These are phyloP conservation scores for Pachyseris speciosa DNA, from an alignment of 64 coral and sea anemone species.

Conservation along the genomic window DNA sequence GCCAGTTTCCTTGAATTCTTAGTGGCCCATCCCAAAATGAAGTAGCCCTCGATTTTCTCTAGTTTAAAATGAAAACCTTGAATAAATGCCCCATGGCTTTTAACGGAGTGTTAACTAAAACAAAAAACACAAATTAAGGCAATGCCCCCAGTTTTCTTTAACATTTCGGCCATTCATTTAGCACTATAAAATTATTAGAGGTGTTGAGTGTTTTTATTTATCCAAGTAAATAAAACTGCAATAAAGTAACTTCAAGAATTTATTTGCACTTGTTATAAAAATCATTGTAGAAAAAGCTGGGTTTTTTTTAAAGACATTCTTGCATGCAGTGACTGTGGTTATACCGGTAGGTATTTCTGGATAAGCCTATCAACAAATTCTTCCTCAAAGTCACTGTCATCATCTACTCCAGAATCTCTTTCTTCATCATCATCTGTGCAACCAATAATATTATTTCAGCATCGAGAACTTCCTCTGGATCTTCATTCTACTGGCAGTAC, in stretches of 20 bases:
- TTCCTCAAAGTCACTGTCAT: no score
- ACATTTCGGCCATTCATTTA: background rate
- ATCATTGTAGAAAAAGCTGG: background rate
- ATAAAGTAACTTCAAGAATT: constrained; percentile 1
- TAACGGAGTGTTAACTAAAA: background rate
- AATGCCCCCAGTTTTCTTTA: background rate
- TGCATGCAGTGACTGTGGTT: no score
- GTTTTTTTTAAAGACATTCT: no score
- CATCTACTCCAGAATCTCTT: no score
- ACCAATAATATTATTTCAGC: no score
- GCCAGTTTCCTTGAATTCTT: constrained; percentile 32
- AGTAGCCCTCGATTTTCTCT: background rate
- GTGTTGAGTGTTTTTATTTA: background rate
- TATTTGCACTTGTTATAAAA: background rate
- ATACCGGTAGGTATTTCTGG: no score
- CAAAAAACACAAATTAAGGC: background rate
- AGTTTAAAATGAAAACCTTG: constrained; percentile 17
- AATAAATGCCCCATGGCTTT: background rate
- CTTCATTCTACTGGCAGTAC: no score
- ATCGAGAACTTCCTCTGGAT: no score
- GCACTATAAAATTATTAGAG: background rate
- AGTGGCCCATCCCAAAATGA: constrained; percentile 6
- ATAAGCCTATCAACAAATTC: no score
- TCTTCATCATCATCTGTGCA: no score
- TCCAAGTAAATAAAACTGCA: background rate